phyloP scores from a whole-genome alignment of 2,797 vertebrate species.

The Cyprinella venusta region DNA sequence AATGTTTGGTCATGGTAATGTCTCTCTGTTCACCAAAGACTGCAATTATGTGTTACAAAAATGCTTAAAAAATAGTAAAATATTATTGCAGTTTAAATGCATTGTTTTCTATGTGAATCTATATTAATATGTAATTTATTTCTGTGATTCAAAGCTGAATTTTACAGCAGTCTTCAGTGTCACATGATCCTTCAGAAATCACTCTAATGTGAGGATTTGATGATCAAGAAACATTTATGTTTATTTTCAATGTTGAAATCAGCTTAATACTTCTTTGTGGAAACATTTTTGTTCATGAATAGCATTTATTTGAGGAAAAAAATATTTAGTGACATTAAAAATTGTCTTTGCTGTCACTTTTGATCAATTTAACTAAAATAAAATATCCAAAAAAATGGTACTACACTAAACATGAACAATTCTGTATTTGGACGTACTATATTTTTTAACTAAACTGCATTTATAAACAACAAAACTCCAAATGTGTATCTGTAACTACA shows the following conservation, averaged over 20 bases:
- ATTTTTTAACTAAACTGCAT: neutral
- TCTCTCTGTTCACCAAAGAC: neutral
- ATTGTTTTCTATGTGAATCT: neutral
- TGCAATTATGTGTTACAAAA: neutral
- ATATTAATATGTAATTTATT: neutral
- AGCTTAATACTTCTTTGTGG: neutral
- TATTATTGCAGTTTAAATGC: neutral
- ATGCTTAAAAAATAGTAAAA: neutral
- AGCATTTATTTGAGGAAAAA: neutral
- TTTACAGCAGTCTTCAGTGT: conserved; percentile 7
- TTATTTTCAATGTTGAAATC: neutral
- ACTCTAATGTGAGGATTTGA: neutral
- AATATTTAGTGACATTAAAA: neutral
- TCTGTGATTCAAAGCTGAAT: neutral
- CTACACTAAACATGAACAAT: neutral
- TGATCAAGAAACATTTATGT: neutral
- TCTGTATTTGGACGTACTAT: neutral
- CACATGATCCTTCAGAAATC: neutral
- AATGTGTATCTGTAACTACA: neutral
- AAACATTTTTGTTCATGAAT: neutral
- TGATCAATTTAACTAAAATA: neutral
- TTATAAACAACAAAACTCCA: neutral
- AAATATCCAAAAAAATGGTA: neutral
- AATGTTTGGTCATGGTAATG: neutral
- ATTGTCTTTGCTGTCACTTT: neutral